Conservation (phyloP, 2,113 vertebrate genomes). For the Ploceus nigricollis region DNA sequence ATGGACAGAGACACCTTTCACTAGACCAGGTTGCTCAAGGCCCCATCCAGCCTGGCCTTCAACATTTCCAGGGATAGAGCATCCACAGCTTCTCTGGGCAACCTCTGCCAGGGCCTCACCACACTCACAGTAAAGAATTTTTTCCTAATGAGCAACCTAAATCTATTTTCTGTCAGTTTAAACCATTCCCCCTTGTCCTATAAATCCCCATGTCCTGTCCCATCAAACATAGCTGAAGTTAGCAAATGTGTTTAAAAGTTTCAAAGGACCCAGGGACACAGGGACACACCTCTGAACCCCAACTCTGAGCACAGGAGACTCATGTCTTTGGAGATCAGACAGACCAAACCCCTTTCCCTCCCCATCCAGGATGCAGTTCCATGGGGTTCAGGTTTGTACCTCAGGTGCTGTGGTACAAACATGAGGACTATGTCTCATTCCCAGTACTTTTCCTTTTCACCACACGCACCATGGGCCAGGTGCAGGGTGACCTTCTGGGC, state of each 20-base stretch:
- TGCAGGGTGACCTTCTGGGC: neutral
- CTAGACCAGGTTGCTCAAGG: neutral
- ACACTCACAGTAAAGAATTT: neutral
- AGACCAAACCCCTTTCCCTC: neutral
- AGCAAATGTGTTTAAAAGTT: neutral
- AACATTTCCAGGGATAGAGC: neutral
- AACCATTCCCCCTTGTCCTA: neutral
- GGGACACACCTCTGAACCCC: neutral
- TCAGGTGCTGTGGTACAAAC: neutral
- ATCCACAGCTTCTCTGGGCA: neutral
- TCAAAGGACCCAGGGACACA: neutral
- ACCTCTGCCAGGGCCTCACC: neutral
- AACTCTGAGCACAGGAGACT: neutral
- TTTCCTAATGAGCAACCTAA: neutral
- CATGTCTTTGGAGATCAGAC: neutral
- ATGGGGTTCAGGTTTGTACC: neutral
- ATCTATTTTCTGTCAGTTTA: neutral
- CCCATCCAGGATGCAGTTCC: neutral
- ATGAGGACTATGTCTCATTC: neutral
- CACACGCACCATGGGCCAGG: neutral
- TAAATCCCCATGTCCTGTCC: neutral
- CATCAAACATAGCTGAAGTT: neutral
- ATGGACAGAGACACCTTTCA: neutral
- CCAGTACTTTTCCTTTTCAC: constrained; percentile 30
- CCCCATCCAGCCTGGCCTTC: neutral